Conservation (phyloP, 2,888 invertebrate genomes). For the Aporophyla lueneburgensis region DNA sequence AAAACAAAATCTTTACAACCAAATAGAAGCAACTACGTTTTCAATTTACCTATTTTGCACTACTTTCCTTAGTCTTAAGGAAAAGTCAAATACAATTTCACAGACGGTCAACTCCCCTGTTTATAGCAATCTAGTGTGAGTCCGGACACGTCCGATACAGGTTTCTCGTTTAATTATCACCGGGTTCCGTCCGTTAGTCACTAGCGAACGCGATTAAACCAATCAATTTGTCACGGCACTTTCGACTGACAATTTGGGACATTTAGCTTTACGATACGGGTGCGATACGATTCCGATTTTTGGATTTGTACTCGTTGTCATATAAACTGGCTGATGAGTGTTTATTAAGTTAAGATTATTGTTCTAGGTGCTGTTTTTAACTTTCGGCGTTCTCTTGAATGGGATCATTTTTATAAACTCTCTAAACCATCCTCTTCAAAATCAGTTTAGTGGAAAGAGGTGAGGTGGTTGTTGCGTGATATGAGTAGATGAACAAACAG, state of each 20-base stretch:
- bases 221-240: constrained; percentile 72
- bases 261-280: constrained; percentile 52
- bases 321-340: neutral
- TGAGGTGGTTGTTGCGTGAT: constrained; percentile 37
- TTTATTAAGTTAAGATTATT: neutral
- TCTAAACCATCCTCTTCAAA: neutral
- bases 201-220: constrained; percentile 70
- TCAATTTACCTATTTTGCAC: constrained; percentile 69
- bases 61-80: constrained; percentile 67
- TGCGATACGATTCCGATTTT: constrained; percentile 50
- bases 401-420: neutral
- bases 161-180: constrained; percentile 71
- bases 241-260: constrained; percentile 64
- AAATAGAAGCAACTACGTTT: constrained; percentile 57
- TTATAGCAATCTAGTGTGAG: constrained; percentile 64
- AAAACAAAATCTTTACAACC: constrained; percentile 60
- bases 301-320: constrained; percentile 17
- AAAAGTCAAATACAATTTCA: constrained; percentile 70
- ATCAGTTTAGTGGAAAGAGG: neutral
- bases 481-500: constrained; percentile 8
- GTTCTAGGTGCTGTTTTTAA: neutral
- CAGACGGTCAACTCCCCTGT: constrained; percentile 67
- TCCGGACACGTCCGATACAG: constrained; percentile 67
- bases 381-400: neutral
- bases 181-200: constrained; percentile 67